Evolutionary conservation across 2,888 invertebrate genomes (phyloP).

Genomic region (Schrankia costaestrigalis): DNA sequence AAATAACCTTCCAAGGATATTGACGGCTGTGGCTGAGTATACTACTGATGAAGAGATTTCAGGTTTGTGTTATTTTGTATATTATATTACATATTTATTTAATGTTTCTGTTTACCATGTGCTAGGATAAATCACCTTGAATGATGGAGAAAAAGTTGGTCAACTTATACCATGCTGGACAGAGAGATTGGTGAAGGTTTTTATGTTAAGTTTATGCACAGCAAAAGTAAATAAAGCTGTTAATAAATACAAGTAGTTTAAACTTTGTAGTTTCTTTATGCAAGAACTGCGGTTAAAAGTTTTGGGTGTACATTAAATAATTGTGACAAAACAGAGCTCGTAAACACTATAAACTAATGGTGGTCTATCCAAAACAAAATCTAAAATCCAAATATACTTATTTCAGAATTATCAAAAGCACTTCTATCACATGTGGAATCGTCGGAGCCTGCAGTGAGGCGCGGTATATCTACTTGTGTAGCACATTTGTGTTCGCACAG

Average conservation of each 20-base stretch:
- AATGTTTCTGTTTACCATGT: too few species aligned
- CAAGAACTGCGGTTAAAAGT: background rate
- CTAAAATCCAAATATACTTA: too few species aligned
- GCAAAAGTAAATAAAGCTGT: too few species aligned
- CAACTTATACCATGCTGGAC: too few species aligned
- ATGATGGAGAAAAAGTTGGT: too few species aligned
- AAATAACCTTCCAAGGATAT: conserved; percentile 62
- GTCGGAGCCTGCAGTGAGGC: conserved; percentile 86
- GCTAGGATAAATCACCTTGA: too few species aligned
- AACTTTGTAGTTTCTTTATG: too few species aligned
- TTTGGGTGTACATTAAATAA: background rate
- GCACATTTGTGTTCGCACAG: conserved; percentile 89
- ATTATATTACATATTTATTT: too few species aligned
- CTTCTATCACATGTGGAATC: conserved; percentile 83
- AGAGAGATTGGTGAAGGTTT: background rate
- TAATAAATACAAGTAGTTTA: too few species aligned
- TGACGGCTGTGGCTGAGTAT: conserved; percentile 67
- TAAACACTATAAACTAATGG: background rate
- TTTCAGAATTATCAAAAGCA: conserved; percentile 83
- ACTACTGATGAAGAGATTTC: conserved; percentile 74
- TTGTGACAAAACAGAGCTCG: background rate
- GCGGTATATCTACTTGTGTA: conserved; percentile 90
- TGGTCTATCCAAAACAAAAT: too few species aligned
- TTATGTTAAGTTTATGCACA: background rate
- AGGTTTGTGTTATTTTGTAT: conserved; percentile 37